Conservation (phyloP, 1,140 invertebrate genomes). For the Drosophila malerkotliana region DNA sequence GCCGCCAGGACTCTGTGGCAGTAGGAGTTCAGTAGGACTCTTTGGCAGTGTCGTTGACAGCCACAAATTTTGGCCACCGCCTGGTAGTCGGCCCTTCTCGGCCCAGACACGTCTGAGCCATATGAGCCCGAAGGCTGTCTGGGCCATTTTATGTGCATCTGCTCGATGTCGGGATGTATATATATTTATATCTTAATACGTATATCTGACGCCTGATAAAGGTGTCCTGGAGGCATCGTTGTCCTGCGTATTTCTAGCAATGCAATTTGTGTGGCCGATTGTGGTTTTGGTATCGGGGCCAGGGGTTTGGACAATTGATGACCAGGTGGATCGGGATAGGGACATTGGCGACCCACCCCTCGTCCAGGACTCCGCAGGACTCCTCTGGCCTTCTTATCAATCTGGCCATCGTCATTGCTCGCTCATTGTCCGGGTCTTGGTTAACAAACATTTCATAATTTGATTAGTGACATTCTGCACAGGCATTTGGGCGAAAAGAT, state of each 20-base stretch:
- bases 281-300: conserved; percentile 21
- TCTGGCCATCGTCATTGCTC: conserved; percentile 53
- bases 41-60: conserved; percentile 62
- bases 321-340: conserved; percentile 5
- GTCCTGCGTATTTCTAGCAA: conserved; percentile 15
- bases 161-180: conserved; percentile 1
- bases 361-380: background rate
- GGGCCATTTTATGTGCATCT: conserved; percentile 16
- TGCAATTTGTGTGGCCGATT: conserved; percentile 18
- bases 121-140: background rate
- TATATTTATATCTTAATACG: background rate
- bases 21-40: background rate
- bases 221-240: conserved; percentile 2
- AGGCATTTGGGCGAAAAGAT: conserved; percentile 78
- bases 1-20: background rate
- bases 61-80: conserved; percentile 62
- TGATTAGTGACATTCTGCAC: conserved; percentile 77
- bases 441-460: conserved; percentile 76
- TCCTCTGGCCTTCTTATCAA: conserved; percentile 34
- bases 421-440: conserved; percentile 39
- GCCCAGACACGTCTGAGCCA: conserved; percentile 38
- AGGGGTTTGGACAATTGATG: background rate
- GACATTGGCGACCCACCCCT: too few relatives aligned
- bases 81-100: conserved; percentile 3
- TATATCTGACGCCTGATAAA: background rate